These are phyloP conservation scores for Tryphoninae sp. DNA, from an alignment of 2,888 invertebrate species.

Conservation along the genomic window DNA sequence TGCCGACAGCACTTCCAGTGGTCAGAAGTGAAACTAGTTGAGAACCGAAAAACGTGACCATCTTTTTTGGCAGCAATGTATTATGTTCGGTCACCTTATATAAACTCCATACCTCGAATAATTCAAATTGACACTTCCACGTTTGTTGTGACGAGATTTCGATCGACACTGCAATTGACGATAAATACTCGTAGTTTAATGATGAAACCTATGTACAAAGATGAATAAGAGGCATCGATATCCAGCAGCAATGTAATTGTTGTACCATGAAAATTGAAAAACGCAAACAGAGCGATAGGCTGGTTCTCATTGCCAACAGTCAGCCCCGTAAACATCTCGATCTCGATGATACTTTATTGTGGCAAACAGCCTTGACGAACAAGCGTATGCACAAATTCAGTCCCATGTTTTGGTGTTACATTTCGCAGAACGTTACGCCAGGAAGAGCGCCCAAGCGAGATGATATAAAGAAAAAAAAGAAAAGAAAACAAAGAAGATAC, in stretches of 20 bases:
- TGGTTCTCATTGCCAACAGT: constrained; percentile 26
- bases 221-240: constrained; percentile 32
- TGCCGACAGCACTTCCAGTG: too few relatives aligned
- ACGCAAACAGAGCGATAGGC: constrained; percentile 34
- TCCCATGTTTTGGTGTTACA: constrained; percentile 60
- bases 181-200: not conserved
- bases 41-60: too few relatives aligned
- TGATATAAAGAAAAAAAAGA: constrained; percentile 28
- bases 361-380: constrained; percentile 61
- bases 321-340: constrained; percentile 37
- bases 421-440: constrained; percentile 49
- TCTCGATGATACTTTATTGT: constrained; percentile 56
- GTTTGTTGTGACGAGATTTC: not conserved
- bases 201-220: constrained; percentile 46
- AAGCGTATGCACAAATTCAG: constrained; percentile 65
- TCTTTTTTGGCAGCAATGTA: too few relatives aligned
- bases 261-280: constrained; percentile 44
- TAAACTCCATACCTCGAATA: too few relatives aligned
- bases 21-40: too few relatives aligned
- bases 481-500: constrained; percentile 44
- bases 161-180: not conserved
- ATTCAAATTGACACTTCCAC: too few relatives aligned
- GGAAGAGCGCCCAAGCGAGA: constrained; percentile 54
- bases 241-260: constrained; percentile 44
- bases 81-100: too few relatives aligned